Conservation (phyloP, 2,797 vertebrate genomes). For the Trachops cirrhosus region DNA sequence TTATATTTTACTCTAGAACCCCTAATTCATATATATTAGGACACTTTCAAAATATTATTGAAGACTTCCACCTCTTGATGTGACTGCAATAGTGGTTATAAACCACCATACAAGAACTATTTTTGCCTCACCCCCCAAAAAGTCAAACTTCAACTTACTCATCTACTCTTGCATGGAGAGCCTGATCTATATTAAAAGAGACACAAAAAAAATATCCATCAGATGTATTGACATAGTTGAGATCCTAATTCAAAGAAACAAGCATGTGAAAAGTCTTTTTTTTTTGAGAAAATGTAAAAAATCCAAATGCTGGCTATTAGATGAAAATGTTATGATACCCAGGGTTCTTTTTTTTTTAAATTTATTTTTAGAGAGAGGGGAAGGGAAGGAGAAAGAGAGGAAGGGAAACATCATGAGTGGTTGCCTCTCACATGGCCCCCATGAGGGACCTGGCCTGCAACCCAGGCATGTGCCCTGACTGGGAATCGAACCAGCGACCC, state of each 20-base stretch:
- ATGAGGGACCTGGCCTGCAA: too few species aligned
- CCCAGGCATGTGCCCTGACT: too few species aligned
- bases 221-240: background rate
- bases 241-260: background rate
- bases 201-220: background rate
- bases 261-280: background rate
- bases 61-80: background rate
- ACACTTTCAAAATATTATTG: background rate
- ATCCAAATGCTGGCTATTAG: background rate
- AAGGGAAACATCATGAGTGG: too few species aligned
- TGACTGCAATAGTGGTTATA: background rate
- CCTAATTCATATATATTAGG: background rate
- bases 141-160: background rate
- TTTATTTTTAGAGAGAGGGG: too few species aligned
- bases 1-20: background rate
- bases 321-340: background rate
- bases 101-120: background rate
- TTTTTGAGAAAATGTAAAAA: background rate
- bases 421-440: too few species aligned
- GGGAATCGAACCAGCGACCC: too few species aligned
- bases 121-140: background rate
- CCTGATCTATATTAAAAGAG: background rate
- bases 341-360: background rate
- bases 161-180: background rate
- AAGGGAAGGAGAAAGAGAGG: too few species aligned